Percentiles rank a stretch among this genome's conserved stretches.
Evolutionary conservation across 2,113 vertebrate species (phyloP).

Genomic region (Xyrauchen texanus): DNA sequence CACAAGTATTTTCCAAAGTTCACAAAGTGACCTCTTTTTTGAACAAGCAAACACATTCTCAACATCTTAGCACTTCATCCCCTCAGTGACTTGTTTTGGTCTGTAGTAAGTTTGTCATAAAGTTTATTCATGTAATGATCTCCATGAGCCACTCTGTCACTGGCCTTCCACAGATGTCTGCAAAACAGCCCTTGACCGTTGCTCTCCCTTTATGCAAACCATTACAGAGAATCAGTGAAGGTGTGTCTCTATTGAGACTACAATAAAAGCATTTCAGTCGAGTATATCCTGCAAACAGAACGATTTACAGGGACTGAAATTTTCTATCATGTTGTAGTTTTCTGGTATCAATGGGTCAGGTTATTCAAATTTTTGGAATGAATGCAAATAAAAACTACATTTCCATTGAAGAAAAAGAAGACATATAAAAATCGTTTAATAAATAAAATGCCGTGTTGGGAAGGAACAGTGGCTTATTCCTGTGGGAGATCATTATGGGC

Average conservation of each 20-base stretch:
- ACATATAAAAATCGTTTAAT: conserved; percentile 25
- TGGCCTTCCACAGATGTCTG: not conserved
- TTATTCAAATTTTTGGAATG: not conserved
- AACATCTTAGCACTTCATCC: not conserved
- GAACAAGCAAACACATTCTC: not conserved
- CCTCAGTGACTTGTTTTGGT: not conserved
- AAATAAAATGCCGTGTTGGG: conserved; percentile 47
- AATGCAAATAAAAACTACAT: not conserved
- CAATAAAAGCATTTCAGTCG: not conserved
- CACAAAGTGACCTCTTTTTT: conserved; percentile 27
- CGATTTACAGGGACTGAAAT: no score
- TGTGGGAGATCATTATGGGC: conserved; percentile 70
- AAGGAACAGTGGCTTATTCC: conserved; percentile 50
- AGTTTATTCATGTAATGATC: not conserved
- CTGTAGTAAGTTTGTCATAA: not conserved
- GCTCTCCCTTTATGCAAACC: conserved; percentile 7
- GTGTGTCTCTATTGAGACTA: not conserved
- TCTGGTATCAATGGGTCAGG: not conserved
- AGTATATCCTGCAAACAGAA: not conserved
- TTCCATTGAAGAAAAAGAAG: not conserved
- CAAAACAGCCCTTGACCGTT: conserved; percentile 28
- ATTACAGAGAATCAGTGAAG: not conserved
- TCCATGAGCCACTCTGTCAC: not conserved
- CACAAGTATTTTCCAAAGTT: conserved; percentile 15
- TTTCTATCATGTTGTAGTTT: not conserved